Percentiles rank a stretch among this genome's conserved stretches.
Evolutionary conservation across 2,113 vertebrate genomes (phyloP).

Genomic region (Gnathonemus longibarbis): DNA sequence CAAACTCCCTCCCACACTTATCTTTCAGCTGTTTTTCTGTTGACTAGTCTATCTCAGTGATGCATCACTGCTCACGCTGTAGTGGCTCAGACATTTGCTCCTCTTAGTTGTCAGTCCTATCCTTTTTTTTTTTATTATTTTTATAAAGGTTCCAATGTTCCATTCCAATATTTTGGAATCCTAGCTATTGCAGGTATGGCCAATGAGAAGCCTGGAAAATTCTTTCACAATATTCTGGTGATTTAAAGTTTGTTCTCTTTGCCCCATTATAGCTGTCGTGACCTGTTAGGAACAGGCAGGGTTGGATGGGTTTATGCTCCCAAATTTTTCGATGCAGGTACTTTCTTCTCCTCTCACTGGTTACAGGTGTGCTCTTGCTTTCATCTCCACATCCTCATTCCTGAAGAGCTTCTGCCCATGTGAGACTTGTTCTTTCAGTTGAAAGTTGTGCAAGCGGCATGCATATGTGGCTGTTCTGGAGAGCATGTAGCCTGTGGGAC

Average conservation of each 20-base stretch:
- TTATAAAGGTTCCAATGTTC: constrained; percentile 21
- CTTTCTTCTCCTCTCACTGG: constrained; percentile 40
- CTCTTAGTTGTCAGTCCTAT: constrained; percentile 27
- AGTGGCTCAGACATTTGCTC: background rate
- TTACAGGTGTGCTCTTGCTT: background rate
- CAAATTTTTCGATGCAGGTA: constrained; percentile 25
- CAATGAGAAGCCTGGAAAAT: constrained; percentile 17
- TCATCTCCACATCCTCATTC: background rate
- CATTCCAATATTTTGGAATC: constrained; percentile 1
- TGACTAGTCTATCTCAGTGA: constrained; percentile 7
- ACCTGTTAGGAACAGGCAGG: constrained; percentile 46
- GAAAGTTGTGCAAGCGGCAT: background rate
- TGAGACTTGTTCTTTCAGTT: background rate
- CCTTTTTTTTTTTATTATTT: constrained; percentile 22
- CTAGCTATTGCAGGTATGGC: constrained; percentile 31
- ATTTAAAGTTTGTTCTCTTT: background rate
- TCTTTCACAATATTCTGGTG: background rate
- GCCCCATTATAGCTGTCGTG: constrained; percentile 44
- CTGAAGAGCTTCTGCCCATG: background rate
- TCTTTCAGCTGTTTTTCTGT: constrained; percentile 17
- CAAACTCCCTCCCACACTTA: background rate
- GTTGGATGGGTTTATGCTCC: constrained; percentile 28
- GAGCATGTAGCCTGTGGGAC: background rate
- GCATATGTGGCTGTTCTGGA: background rate
- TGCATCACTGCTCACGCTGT: background rate